Evolutionary conservation across 92 coral and sea anemone species (phyloP), one percentile per base, ranked within the genome.

Genomic region (Bergia sp.): DNA sequence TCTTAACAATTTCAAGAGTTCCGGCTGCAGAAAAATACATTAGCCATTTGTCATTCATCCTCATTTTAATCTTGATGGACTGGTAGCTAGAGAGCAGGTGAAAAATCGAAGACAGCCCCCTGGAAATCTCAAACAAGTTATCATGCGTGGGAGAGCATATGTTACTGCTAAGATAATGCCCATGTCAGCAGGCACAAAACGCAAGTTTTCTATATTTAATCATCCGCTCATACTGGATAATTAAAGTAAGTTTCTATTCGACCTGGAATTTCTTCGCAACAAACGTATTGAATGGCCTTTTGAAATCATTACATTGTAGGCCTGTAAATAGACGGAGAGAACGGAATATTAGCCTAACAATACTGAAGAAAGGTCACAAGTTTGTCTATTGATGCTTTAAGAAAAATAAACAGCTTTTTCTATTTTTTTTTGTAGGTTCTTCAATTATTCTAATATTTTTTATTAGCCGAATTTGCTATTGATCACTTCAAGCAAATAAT

Each of bases 101-200:
- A n/a, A 29, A 49, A 29, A 0, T 50, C n/a, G 11, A 16, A 44
- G 36, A 47, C 21, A 43, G 15, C 36, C 67, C 66, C 79, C 79
- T 71, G 79, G 87, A 15, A 37, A 16, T 29, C 13, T 10, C 5
- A 84, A 69, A 84, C 29, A 16, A 23, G 3, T 71, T 47, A 38
- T 40, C 77, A 43, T 84, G 41, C 75, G 79, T 84, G 45, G 65
- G 87, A 69, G 87, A 71, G 87, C 78, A 84, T 69, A 71, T 84
- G 87, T 47, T 84, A 84, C 43, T 84, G 37, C 67, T 44, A 69
- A 45, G 43, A 71, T 69, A 72, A 12, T 37, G 61, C 58, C 40
- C 64, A 5, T 72, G 79, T 7, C 87, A 84, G 87, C 87, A 79
- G 87, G 87, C 40, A 67, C 40, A 83, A 40, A 47, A 44, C 58